Conservation (phyloP, 2,797 vertebrate species). For the Liasis olivaceus region DNA sequence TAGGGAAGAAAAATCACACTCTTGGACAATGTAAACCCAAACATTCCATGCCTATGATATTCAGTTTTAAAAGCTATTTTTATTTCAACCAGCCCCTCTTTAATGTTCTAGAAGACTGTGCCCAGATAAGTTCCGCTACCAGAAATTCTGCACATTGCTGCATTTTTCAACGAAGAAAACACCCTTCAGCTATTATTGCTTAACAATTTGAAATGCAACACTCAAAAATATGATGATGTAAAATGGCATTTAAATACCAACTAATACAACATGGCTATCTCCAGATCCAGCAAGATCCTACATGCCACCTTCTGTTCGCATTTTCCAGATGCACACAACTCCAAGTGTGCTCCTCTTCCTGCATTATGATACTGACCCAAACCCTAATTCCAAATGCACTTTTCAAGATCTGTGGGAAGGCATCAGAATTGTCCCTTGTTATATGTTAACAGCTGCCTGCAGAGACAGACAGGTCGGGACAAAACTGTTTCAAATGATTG, state of each 20-base stretch:
- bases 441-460: not conserved
- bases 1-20: conserved; percentile 52
- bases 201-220: conserved; percentile 22
- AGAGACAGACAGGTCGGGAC: not conserved
- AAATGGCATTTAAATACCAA: not conserved
- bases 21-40: conserved; percentile 52
- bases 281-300: not conserved
- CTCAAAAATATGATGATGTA: not conserved
- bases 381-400: not conserved
- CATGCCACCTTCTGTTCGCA: not conserved
- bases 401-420: not conserved
- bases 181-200: not conserved
- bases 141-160: conserved; percentile 2
- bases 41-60: conserved; percentile 23
- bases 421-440: not conserved
- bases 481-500: not conserved
- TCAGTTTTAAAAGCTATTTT: conserved; percentile 32
- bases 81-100: conserved; percentile 34
- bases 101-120: conserved; percentile 41
- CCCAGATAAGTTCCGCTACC: not conserved
- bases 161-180: conserved; percentile 1
- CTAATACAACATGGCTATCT: no score
- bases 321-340: not conserved
- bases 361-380: not conserved
- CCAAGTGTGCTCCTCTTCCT: not conserved